Base-by-base conservation (phyloP, 2,888 invertebrate genomes). In the Pocota personata region DNA sequence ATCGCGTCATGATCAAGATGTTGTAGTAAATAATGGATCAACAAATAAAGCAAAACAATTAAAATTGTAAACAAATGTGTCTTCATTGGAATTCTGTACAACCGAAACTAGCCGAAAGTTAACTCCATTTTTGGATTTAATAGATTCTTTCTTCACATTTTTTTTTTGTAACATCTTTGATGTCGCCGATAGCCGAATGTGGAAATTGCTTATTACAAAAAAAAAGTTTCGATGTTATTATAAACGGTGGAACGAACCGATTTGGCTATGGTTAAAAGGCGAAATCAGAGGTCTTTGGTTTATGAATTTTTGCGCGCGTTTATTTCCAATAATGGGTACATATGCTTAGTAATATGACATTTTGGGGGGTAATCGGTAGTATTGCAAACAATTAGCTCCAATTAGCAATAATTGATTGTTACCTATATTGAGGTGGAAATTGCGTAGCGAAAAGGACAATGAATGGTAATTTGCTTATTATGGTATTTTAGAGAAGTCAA, bases 381-480 rank as follows among this genome's bases (percentile, higher is more conserved):
- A 21, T 48, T 48, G 64, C 64, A 30, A 64, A 48, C 30, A 48
- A 64, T 64, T 64, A 48, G 64, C 64, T 48, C 64, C 64, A 64
- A 64, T 64, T 64, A 64, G 64, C 32, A 30, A 21, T 64, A 64
- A 64, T 64, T 64, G 48, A 64, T 35, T 21, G 48, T 16, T 21
- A 10, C 24, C n/a, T n/a, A n/a, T 48, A 19, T 16, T 30, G 46
- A 19, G 46, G 46, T 30, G 46, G 46, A 64, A 48, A 64, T 16
- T 48, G 43, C 27, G 21, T 46, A 48, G 14, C 10, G 16, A 64
- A 46, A 64, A 46, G 46, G 46, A 30, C 12, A 30, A 48, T 27
- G 27, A 14, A 24, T 27, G n/a, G 27, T 12, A 27, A 24, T 27
- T 21, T 50, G 50, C 8, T n/a, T 50, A 27, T 50, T 24, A 50